Evolutionary conservation across 2,113 vertebrate species (phyloP).

Genomic region (Xiphorhynchus elegans): DNA sequence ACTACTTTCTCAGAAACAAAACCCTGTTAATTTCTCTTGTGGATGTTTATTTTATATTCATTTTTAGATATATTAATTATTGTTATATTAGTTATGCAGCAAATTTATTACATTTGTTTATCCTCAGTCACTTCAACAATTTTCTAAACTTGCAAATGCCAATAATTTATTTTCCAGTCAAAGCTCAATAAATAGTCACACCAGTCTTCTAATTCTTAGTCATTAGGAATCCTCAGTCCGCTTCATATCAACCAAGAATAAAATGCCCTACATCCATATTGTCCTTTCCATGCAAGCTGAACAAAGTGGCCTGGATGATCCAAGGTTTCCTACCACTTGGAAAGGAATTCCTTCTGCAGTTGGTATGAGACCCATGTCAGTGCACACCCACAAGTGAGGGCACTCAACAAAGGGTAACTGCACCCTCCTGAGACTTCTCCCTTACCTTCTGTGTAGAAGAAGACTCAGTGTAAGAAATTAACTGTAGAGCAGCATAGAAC

Average conservation of each 20-base stretch:
- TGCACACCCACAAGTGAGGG: fast-evolving
- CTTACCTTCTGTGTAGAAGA: not conserved
- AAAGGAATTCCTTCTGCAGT: not conserved
- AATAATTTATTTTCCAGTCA: not conserved
- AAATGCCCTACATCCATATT: not conserved
- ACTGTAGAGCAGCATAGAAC: not conserved
- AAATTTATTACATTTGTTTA: not conserved
- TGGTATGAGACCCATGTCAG: not conserved
- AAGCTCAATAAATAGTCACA: not conserved
- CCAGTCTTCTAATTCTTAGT: not conserved
- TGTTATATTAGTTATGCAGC: not conserved
- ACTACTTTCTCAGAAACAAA: not conserved
- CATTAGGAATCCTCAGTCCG: not conserved
- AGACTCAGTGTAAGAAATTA: not conserved
- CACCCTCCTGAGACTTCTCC: not conserved
- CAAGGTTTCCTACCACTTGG: not conserved
- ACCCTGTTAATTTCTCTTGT: not conserved
- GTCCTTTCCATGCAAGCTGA: not conserved
- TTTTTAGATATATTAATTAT: not conserved
- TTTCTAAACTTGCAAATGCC: not conserved
- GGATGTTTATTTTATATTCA: not conserved
- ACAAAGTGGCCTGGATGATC: not conserved
- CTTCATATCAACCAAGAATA: not conserved
- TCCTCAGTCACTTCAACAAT: not conserved
- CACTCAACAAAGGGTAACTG: not conserved